Conservation (phyloP, 2,113 vertebrate species). For the Myotis yumanensis region DNA sequence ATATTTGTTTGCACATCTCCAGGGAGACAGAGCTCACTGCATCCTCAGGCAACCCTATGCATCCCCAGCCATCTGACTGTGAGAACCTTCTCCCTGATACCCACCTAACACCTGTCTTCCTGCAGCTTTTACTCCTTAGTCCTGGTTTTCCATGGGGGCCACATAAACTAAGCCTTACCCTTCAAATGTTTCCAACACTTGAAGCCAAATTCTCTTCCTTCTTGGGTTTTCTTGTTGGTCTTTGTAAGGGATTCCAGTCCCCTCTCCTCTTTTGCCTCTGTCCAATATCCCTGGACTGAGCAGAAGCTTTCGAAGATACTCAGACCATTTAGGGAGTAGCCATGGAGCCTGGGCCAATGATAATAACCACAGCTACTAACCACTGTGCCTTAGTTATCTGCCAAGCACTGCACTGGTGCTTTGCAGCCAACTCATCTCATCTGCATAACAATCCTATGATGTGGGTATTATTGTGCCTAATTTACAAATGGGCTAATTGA, state of each 20-base stretch:
- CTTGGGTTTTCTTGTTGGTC: background rate
- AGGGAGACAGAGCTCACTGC: background rate
- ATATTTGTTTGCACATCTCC: background rate
- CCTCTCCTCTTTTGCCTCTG: background rate
- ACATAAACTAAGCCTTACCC: background rate
- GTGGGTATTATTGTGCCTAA: background rate
- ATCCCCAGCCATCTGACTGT: background rate
- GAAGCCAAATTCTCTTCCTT: background rate
- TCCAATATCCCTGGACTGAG: background rate
- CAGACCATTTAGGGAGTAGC: background rate
- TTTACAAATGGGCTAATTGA: background rate
- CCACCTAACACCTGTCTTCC: background rate
- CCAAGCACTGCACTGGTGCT: background rate
- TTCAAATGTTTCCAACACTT: background rate
- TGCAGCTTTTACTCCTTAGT: background rate
- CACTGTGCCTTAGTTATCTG: background rate
- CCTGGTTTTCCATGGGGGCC: background rate
- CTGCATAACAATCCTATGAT: background rate
- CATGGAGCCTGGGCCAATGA: background rate
- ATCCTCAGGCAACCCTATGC: background rate
- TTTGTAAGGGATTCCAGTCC: background rate
- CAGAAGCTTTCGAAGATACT: background rate
- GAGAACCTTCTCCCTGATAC: background rate
- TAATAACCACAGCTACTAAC: background rate
- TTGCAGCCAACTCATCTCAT: background rate